These are phyloP conservation scores for Sinocyclocheilus rhinocerous DNA, from an alignment of 2,113 vertebrate genomes.

Conservation along the genomic window DNA sequence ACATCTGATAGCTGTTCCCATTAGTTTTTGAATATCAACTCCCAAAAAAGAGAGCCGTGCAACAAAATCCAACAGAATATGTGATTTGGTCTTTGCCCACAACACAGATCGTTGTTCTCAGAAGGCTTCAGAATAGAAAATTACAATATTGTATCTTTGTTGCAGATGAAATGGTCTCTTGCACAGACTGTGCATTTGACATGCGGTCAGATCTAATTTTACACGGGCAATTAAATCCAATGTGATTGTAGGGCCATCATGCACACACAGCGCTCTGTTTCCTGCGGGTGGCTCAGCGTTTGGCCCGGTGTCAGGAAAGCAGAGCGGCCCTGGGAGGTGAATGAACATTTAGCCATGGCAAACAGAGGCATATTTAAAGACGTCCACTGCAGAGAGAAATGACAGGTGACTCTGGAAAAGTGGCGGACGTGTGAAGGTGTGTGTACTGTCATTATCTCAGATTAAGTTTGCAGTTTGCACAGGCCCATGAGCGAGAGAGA, in stretches of 20 bases:
- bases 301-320: constrained; percentile 15
- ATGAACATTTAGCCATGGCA: constrained; percentile 42
- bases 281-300: background rate
- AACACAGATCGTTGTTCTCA: background rate
- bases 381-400: constrained; percentile 41
- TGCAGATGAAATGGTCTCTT: constrained; percentile 12
- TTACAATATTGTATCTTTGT: constrained; percentile 1
- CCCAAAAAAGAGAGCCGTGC: background rate
- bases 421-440: constrained; percentile 46
- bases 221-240: constrained; percentile 41
- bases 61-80: background rate
- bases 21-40: background rate
- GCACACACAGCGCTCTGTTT: background rate
- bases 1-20: background rate
- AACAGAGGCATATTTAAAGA: constrained; percentile 36
- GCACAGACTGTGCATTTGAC: constrained; percentile 10
- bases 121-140: constrained; percentile 11
- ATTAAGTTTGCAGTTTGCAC: too few species aligned
- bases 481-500: background rate
- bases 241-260: background rate
- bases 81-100: background rate
- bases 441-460: constrained; percentile 35
- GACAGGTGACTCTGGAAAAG: constrained; percentile 48
- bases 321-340: constrained; percentile 12
- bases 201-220: constrained; percentile 46